Evolutionary conservation across 1,140 invertebrate species (phyloP).

Genomic region (Condylostylus longicornis): DNA sequence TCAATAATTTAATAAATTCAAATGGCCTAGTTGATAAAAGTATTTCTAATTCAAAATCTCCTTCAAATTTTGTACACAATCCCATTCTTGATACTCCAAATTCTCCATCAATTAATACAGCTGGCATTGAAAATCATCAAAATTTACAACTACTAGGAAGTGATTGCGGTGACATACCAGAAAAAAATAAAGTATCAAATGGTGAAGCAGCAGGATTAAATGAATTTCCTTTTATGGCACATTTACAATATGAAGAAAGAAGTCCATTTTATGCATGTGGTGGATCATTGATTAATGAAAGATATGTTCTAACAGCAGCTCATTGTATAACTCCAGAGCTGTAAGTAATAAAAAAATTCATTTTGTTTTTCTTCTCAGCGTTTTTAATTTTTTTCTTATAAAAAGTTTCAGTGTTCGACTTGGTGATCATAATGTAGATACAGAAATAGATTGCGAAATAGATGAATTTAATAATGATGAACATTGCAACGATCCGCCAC

Average conservation of each 20-base stretch:
- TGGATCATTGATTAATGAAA: constrained; percentile 33
- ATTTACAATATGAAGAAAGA: constrained; percentile 30
- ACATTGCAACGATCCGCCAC: constrained; percentile 33
- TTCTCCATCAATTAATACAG: no score
- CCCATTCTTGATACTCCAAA: no score
- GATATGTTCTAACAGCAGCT: constrained; percentile 50
- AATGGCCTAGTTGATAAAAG: no score
- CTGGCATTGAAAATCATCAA: no score
- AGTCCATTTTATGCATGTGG: constrained; percentile 24
- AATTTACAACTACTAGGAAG: no score
- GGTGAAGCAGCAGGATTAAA: constrained; percentile 32
- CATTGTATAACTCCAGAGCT: constrained; percentile 19
- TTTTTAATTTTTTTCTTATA: constrained; percentile 1
- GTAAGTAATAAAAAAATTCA: constrained; percentile 12
- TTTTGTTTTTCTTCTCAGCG: background rate
- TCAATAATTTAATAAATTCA: no score
- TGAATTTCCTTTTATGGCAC: constrained; percentile 39
- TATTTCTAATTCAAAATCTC: no score
- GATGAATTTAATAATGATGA: constrained; percentile 13
- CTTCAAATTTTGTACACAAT: no score
- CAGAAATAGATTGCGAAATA: constrained; percentile 37
- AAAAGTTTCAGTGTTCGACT: constrained; percentile 37
- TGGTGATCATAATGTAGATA: constrained; percentile 44
- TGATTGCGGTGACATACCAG: no score
- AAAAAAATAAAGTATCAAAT: constrained; percentile 25